Evolutionary conservation across 2,797 vertebrate species (phyloP).

Genomic region (Sparus aurata): DNA sequence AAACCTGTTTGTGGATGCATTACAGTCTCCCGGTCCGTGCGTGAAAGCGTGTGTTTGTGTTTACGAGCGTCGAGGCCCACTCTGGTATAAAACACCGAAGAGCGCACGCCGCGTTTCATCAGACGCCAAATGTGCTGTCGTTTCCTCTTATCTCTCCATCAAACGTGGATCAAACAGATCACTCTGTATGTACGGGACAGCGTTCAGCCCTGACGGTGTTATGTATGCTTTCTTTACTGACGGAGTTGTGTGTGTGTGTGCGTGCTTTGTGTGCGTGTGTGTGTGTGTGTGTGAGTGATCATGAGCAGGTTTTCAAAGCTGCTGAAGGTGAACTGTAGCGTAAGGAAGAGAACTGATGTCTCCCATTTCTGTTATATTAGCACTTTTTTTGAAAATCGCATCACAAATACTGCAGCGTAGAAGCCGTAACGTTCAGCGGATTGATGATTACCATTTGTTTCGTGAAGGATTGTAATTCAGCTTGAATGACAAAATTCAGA

Average conservation of each 20-base stretch:
- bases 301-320: slow-evolving; percentile 23
- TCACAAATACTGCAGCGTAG: neutral
- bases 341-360: slow-evolving; percentile 31
- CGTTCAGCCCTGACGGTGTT: slow-evolving; percentile 2
- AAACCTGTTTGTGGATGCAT: slow-evolving; percentile 33
- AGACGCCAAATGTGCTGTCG: slow-evolving; percentile 56
- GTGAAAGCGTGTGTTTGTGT: slow-evolving; percentile 18
- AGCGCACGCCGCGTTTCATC: slow-evolving; percentile 59
- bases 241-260: neutral
- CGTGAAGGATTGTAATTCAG: neutral
- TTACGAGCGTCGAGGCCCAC: slow-evolving; percentile 19
- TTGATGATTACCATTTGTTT: slow-evolving; percentile 16
- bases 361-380: slow-evolving; percentile 16
- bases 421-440: neutral
- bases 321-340: slow-evolving; percentile 41
- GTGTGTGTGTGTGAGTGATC: slow-evolving; percentile 9
- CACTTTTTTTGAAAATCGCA: slow-evolving; percentile 4
- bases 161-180: slow-evolving; percentile 47
- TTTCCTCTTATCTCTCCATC: slow-evolving; percentile 43
- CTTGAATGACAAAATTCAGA: slow-evolving; percentile 1
- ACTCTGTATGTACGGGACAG: slow-evolving; percentile 17
- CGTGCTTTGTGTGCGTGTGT: neutral
- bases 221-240: no score
- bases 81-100: slow-evolving; percentile 43
- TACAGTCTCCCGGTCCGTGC: neutral